Base-by-base conservation (phyloP, 2,888 invertebrate species). In the Ypsolopha scabrella region DNA sequence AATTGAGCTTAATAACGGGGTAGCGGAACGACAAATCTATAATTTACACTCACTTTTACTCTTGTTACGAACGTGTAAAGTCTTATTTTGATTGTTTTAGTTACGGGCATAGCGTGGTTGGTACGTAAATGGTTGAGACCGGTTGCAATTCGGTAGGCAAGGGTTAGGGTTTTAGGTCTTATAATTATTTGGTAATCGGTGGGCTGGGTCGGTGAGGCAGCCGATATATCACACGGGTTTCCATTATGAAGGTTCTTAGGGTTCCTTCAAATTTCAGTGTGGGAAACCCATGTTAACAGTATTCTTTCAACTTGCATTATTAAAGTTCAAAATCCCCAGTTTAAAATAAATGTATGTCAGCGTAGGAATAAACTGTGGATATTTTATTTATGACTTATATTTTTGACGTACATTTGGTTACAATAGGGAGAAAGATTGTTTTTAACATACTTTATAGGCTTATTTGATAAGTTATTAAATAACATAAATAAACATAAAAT, bases 181-280 rank as follows among this genome's bases (percentile, higher is more conserved):
- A 71, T 82, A 81, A 82, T 82, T 82, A 83, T 78, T 71, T 72
- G 67, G 72, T 81, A 80, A 83, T 80, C 75, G 80, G 80, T 77
- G 67, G 80, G 77, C 68, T 54, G 43, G 75, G 63, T 54, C 55
- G 63, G 63, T 63, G 67, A 69, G 60, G 77, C 75, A 79, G 78
- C 80, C 69, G 71, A 80, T 80, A 79, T 77, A 78, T 82, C 81
- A 80, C 80, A 67, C 13, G 10, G 63, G 54, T 55, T 52, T 57
- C 57, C 61, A 65, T 66, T 63, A 63, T 41, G 24, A 39, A 33
- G 33, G 9, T 24, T 24, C 4, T 24, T 24, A 24, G 24, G 24
- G 24, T 24, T 24, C 2, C 24, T 24, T 24, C 4, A 24, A 24
- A 24, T 24, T 24, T 24, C 24, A 24, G 24, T 24, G 24, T 24